Conservation (phyloP, 2,797 vertebrate genomes). For the Antennarius maculatus region DNA sequence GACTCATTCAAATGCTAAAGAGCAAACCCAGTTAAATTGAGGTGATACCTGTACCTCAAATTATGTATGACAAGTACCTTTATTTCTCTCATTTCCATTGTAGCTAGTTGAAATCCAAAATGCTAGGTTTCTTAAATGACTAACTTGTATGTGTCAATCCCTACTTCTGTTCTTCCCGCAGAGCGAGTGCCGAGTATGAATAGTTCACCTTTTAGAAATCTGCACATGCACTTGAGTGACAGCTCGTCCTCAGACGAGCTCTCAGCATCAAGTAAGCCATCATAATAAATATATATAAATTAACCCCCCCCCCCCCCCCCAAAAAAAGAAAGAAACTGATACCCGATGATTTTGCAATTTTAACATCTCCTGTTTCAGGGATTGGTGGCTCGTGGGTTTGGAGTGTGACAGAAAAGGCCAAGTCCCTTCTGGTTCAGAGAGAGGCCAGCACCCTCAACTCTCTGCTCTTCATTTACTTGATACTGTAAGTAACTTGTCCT, state of each 20-base stretch:
- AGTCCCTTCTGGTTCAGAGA: slow-evolving; percentile 78
- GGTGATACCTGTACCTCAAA: neutral
- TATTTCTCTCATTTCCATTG: slow-evolving; percentile 5
- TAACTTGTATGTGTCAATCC: no score
- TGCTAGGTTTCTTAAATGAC: slow-evolving; percentile 16
- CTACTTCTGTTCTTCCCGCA: slow-evolving; percentile 29
- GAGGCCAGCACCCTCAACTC: slow-evolving; percentile 77
- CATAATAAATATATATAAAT: no score
- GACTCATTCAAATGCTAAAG: neutral
- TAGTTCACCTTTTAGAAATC: slow-evolving; percentile 39
- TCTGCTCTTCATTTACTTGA: slow-evolving; percentile 86
- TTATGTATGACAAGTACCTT: neutral
- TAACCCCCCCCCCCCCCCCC: no score
- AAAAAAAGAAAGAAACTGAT: no score
- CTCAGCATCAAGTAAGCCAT: slow-evolving; percentile 64
- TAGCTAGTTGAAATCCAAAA: slow-evolving; percentile 2
- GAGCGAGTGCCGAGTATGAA: slow-evolving; percentile 59
- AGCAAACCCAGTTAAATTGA: neutral
- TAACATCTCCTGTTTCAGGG: neutral
- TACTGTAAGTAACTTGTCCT: slow-evolving; percentile 81
- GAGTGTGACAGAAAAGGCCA: slow-evolving; percentile 59
- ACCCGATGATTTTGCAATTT: no score
- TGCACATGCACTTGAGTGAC: slow-evolving; percentile 59
- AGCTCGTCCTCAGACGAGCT: slow-evolving; percentile 74
- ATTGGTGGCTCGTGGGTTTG: slow-evolving; percentile 74